phyloP scores from a whole-genome alignment of 2,888 invertebrate species.

The Isotomurus palustris region DNA sequence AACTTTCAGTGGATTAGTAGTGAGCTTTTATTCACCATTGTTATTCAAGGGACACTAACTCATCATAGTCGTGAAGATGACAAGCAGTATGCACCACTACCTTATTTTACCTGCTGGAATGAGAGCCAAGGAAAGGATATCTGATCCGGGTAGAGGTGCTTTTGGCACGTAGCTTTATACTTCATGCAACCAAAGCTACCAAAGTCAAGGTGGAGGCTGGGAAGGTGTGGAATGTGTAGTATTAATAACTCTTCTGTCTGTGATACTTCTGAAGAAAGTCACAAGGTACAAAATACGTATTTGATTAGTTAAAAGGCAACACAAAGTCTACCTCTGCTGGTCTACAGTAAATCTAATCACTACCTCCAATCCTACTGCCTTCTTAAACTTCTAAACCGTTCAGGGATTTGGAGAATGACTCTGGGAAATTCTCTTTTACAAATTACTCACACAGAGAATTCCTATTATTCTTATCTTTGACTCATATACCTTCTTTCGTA shows the following conservation, averaged over 20 bases:
- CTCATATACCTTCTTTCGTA: slow-evolving; percentile 6
- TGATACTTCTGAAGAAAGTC: slow-evolving; percentile 4
- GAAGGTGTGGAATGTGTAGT: neutral
- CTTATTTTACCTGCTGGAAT: neutral
- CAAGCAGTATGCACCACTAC: neutral
- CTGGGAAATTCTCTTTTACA: slow-evolving; percentile 25
- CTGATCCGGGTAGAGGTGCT: slow-evolving; percentile 24
- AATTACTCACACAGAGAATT: slow-evolving; percentile 24
- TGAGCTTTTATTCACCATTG: slow-evolving; percentile 7
- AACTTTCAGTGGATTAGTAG: slow-evolving; percentile 6
- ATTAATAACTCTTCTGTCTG: neutral
- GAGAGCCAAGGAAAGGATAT: neutral
- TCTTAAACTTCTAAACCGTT: slow-evolving; percentile 1
- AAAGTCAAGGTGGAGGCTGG: neutral
- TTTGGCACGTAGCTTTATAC: slow-evolving; percentile 31
- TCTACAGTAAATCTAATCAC: neutral
- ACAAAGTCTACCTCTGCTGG: neutral
- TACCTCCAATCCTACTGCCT: no score
- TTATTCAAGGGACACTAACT: slow-evolving; percentile 7
- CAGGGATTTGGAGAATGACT: slow-evolving; percentile 35
- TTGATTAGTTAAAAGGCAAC: slow-evolving; percentile 26
- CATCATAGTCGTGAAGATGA: slow-evolving; percentile 2
- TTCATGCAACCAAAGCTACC: neutral
- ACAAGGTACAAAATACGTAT: slow-evolving; percentile 33
- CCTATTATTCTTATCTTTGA: slow-evolving; percentile 23